Conservation (phyloP, 2,797 vertebrate species). For the Malurus splendens region DNA sequence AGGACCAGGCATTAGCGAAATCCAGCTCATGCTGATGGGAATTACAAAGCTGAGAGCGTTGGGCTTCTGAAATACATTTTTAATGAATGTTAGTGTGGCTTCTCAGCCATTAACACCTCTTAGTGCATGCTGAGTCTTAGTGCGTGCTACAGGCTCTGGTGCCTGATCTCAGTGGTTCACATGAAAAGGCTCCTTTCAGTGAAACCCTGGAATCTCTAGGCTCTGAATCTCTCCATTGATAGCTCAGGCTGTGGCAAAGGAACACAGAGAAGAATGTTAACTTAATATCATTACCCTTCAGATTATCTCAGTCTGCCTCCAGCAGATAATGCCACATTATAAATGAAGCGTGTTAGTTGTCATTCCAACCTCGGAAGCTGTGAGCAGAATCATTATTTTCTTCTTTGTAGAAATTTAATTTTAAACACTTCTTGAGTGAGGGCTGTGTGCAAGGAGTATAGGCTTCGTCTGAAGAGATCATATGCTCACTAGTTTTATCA, state of each 20-base stretch:
- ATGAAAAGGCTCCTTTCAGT: not conserved
- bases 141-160: not conserved
- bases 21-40: not conserved
- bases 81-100: not conserved
- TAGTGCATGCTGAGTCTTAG: not conserved
- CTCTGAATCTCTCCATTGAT: not conserved
- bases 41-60: not conserved
- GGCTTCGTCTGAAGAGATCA: not conserved
- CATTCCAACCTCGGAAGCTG: fast-evolving
- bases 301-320: not conserved
- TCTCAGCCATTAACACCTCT: not conserved
- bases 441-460: not conserved
- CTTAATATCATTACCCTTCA: not conserved
- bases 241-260: not conserved
- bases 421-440: not conserved
- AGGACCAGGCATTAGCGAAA: not conserved
- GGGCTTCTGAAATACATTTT: not conserved
- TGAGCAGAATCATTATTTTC: not conserved
- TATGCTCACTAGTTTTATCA: not conserved
- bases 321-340: not conserved
- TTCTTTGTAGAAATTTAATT: not conserved
- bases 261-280: not conserved
- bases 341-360: not conserved
- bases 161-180: not conserved
- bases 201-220: not conserved